phyloP scores from a whole-genome alignment of 2,113 vertebrate species.

The Struthio camelus region DNA sequence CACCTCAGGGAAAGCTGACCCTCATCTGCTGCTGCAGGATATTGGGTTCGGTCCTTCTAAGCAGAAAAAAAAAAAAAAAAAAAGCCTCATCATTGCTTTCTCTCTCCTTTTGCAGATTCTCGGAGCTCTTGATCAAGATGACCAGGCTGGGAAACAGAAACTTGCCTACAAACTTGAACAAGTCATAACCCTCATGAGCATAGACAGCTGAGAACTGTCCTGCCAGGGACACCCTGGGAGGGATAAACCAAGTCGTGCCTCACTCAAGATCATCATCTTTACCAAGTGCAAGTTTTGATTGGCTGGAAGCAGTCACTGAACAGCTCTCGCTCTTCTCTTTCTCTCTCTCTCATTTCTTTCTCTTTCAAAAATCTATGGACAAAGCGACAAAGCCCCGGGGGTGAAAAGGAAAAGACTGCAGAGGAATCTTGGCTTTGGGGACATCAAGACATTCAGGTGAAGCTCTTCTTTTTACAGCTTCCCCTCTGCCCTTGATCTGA shows the following conservation, averaged over 20 bases:
- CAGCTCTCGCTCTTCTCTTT: conserved; percentile 36
- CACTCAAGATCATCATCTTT: conserved; percentile 97
- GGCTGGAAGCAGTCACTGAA: conserved; percentile 75
- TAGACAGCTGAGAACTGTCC: conserved; percentile 99
- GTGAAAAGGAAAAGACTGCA: conserved; percentile 33
- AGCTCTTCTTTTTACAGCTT: conserved; percentile 61
- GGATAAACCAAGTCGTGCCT: conserved; percentile 99
- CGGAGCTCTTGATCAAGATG: conserved; percentile 91
- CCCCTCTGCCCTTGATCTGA: conserved; percentile 53
- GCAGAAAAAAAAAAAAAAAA: neutral
- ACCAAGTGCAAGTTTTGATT: conserved; percentile 88
- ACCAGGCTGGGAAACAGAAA: conserved; percentile 96
- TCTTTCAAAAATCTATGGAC: conserved; percentile 43
- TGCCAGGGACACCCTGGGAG: conserved; percentile 95
- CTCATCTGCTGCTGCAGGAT: neutral
- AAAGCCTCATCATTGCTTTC: neutral
- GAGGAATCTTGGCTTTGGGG: conserved; percentile 54
- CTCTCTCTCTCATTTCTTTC: conserved; percentile 44
- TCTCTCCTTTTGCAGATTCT: conserved; percentile 85
- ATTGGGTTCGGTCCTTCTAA: neutral
- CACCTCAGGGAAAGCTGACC: neutral
- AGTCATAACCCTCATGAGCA: conserved; percentile 98
- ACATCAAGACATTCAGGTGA: conserved; percentile 30
- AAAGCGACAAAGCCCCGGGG: conserved; percentile 42
- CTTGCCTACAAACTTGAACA: conserved; percentile 99